Base-by-base conservation (phyloP, 1,140 invertebrate species). In the Eubasilissa regina region DNA sequence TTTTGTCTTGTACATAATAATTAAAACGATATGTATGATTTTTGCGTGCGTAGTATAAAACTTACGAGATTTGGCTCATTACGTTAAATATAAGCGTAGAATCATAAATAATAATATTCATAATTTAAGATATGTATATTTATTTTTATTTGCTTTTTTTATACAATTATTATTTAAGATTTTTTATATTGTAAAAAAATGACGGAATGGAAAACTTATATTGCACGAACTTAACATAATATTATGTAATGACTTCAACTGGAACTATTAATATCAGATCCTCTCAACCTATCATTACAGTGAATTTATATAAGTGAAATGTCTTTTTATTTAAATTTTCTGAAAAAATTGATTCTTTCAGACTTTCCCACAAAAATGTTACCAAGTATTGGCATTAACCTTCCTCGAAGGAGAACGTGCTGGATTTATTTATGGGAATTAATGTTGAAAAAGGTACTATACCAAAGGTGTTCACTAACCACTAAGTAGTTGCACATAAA, bases 81-180 rank as follows among this genome's bases (percentile, higher is more conserved):
- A 58, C 15, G 17, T 17, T 58, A 21, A 19, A 58, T 35, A 35
- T 35, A 35, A 35, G 25, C 25, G 25, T 58, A 58, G 55, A 58
- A 58, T 58, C 55, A 12, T 58, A 21, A 58, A 58, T 58, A 53
- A 53, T 53, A 58, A 58, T 58, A 53, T n/a, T 53, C 15, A 58
- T 19, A 17, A 56, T 56, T 8, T 58, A 58, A 58, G 55, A 58
- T 58, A 6, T 58, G 55, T 64, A 35, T 64, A 64, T 64, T 64
- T 64, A 64, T 64, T 64, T 64, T 64, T 64, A 64, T 64, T 64
- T 64, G 60, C 60, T 64, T 64, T 64, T 60, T 62, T 62, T 64
- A 25, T 64, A 64, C 60, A 43, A 35, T 13, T 51, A 51, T 51
- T 51, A 13, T 51, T 13, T 51, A 64, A 58, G 15, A 15, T 58